Evolutionary conservation across 23 tunicate genomes (phyloP).

Genomic region (Styela clava): DNA sequence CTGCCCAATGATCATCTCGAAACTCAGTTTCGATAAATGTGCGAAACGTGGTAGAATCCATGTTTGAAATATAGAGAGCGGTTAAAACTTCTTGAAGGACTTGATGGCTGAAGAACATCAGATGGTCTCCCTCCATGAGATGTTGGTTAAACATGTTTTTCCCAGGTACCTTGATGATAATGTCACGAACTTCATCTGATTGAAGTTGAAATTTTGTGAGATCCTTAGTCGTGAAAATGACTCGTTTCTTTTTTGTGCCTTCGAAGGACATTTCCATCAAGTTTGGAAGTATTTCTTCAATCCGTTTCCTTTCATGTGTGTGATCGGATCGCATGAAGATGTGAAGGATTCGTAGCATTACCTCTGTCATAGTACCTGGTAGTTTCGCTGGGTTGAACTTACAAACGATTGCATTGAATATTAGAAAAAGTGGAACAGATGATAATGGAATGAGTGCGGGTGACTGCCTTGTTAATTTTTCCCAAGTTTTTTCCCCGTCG

Average conservation of each 20-base stretch:
- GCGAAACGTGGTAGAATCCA: background rate
- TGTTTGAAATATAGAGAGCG: background rate
- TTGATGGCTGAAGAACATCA: slow-evolving; percentile 2
- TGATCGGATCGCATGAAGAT: slow-evolving; percentile 10
- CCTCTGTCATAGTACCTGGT: slow-evolving; percentile 7
- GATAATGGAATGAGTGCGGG: slow-evolving; percentile 11
- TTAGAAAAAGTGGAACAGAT: slow-evolving; percentile 7
- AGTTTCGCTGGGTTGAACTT: background rate
- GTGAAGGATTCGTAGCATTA: background rate
- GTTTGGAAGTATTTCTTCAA: background rate
- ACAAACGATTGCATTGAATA: slow-evolving; percentile 9
- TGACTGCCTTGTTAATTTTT: background rate
- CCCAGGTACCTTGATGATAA: background rate
- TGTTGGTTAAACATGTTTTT: background rate
- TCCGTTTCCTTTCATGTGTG: background rate
- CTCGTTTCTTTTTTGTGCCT: slow-evolving; percentile 1
- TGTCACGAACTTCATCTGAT: background rate
- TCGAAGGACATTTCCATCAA: slow-evolving; percentile 11
- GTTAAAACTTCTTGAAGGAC: background rate
- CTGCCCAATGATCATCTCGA: background rate
- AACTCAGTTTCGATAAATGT: background rate
- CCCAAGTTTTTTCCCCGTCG: slow-evolving; percentile 5
- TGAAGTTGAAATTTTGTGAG: background rate
- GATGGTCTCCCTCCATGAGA: slow-evolving; percentile 1
- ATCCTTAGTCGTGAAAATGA: background rate